Evolutionary conservation across 2,888 invertebrate species (phyloP).

Genomic region (Ormyrus labotus): DNA sequence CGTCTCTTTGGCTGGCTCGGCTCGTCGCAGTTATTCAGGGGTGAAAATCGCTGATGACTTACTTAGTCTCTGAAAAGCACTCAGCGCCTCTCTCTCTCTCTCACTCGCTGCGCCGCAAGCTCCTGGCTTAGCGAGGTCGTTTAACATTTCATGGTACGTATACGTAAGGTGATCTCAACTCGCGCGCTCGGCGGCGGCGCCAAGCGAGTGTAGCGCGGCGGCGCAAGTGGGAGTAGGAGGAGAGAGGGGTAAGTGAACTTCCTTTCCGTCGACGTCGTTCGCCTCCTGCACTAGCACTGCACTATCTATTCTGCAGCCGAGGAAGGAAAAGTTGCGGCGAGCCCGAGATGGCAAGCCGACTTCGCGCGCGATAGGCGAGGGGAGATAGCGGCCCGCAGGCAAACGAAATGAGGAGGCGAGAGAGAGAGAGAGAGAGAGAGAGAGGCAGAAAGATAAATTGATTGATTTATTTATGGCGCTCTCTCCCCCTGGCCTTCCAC

Average conservation of each 20-base stretch:
- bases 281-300: too few species aligned
- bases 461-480: constrained; percentile 46
- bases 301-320: neutral
- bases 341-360: constrained; percentile 1
- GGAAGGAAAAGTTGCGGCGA: constrained; percentile 18
- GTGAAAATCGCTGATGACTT: constrained; percentile 56
- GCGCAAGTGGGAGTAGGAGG: neutral
- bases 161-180: constrained; percentile 37
- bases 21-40: constrained; percentile 32
- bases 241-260: constrained; percentile 28
- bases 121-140: constrained; percentile 39
- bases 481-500: neutral
- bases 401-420: neutral
- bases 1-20: neutral
- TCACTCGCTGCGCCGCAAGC: neutral
- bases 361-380: neutral
- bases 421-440: neutral
- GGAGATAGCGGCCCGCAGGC: neutral
- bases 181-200: neutral
- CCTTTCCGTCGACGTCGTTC: constrained; percentile 29
- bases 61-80: constrained; percentile 53
- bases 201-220: neutral
- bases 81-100: constrained; percentile 20
- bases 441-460: constrained; percentile 8
- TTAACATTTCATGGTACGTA: constrained; percentile 55